phyloP scores from a whole-genome alignment of 2,113 vertebrate genomes.

The Perccottus glenii region DNA sequence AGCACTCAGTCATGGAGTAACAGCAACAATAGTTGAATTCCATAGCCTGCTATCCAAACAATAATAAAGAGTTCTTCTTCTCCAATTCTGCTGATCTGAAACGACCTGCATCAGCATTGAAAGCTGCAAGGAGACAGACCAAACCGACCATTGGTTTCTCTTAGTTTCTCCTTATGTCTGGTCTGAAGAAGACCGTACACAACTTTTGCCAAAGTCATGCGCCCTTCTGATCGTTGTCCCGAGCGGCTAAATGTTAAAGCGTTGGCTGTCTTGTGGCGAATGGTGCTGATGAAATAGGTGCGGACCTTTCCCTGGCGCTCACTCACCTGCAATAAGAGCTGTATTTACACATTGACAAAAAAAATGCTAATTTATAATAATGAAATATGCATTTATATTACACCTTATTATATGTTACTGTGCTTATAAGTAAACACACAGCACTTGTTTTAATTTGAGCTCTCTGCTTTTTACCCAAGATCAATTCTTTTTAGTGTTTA shows the following conservation, averaged over 20 bases:
- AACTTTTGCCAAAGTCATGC: slow-evolving; percentile 88
- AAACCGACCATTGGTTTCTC: slow-evolving; percentile 80
- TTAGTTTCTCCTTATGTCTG: slow-evolving; percentile 90
- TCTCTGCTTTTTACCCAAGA: slow-evolving; percentile 8
- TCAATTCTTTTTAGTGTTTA: not conserved
- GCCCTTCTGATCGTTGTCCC: slow-evolving; percentile 77
- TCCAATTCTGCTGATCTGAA: not conserved
- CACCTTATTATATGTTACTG: no score
- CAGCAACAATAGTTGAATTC: no score
- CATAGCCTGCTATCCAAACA: no score
- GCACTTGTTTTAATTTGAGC: no score
- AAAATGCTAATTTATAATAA: no score
- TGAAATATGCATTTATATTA: no score
- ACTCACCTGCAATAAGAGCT: slow-evolving; percentile 73
- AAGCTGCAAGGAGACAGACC: slow-evolving; percentile 18
- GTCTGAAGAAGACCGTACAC: slow-evolving; percentile 92
- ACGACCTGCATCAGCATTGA: slow-evolving; percentile 34
- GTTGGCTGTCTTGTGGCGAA: slow-evolving; percentile 75
- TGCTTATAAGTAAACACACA: no score
- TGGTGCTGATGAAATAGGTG: slow-evolving; percentile 93
- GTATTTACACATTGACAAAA: not conserved
- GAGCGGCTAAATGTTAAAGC: slow-evolving; percentile 64
- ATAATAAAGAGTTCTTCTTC: not conserved
- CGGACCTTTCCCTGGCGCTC: slow-evolving; percentile 92
- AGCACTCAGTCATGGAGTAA: no score